phyloP scores from a whole-genome alignment of 2,888 invertebrate species.

The Nomada hirtipes region DNA sequence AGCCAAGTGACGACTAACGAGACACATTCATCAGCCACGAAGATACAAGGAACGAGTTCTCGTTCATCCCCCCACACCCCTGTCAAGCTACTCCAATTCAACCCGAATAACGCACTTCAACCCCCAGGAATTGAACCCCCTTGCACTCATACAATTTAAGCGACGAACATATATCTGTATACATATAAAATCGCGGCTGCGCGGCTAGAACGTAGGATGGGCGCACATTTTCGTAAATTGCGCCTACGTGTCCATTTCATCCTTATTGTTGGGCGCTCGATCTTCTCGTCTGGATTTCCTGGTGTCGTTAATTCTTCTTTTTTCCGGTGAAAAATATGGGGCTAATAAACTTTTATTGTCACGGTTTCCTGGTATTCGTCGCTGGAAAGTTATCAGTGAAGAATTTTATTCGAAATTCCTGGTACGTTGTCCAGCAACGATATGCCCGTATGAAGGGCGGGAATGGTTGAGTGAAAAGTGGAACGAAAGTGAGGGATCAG shows the following conservation, averaged over 20 bases:
- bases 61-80: slow-evolving; percentile 25
- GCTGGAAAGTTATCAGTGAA: not conserved
- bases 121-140: slow-evolving; percentile 19
- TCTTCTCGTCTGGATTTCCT: slow-evolving; percentile 49
- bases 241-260: slow-evolving; percentile 62
- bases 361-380: not conserved
- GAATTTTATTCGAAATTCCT: not conserved
- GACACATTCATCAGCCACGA: slow-evolving; percentile 73
- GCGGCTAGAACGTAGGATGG: slow-evolving; percentile 33
- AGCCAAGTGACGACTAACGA: slow-evolving; percentile 74
- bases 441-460: not conserved
- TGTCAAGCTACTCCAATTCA: slow-evolving; percentile 68
- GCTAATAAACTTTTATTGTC: slow-evolving; percentile 35
- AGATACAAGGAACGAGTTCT: slow-evolving; percentile 72
- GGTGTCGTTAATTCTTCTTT: not conserved
- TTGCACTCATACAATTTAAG: slow-evolving; percentile 61
- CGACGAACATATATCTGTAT: slow-evolving; percentile 24
- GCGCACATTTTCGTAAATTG: slow-evolving; percentile 60
- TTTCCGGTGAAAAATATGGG: slow-evolving; percentile 3
- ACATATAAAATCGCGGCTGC: slow-evolving; percentile 56
- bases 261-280: slow-evolving; percentile 64
- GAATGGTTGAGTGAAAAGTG: not conserved
- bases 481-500: not conserved
- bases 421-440: not conserved
- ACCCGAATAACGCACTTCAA: slow-evolving; percentile 71